Percentiles rank a stretch among this genome's conserved stretches.
Evolutionary conservation across 2,888 invertebrate genomes (phyloP).

Genomic region (Diarsia mendica): DNA sequence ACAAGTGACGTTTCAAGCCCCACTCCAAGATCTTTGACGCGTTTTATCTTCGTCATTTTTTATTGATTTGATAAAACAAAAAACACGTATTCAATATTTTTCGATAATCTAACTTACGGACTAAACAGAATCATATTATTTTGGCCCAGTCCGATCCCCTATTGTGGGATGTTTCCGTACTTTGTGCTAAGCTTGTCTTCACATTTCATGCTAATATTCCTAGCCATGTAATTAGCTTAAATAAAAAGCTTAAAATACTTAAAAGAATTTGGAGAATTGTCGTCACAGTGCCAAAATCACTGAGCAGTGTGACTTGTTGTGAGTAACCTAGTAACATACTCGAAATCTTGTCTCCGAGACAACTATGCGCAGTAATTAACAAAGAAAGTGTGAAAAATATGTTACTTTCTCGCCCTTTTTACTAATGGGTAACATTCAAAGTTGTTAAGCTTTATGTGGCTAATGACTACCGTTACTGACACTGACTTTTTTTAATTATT

Average conservation of each 20-base stretch:
- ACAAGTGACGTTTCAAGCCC: too few relatives aligned
- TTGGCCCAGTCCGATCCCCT: too few relatives aligned
- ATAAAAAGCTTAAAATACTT: not conserved
- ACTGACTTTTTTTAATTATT: not conserved
- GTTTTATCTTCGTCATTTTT: too few relatives aligned
- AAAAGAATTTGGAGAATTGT: not conserved
- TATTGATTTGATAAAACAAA: too few relatives aligned
- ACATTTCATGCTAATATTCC: too few relatives aligned
- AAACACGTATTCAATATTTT: too few relatives aligned
- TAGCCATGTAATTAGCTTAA: not conserved
- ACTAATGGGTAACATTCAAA: constrained; percentile 9
- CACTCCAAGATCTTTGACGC: too few relatives aligned
- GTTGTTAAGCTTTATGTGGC: not conserved
- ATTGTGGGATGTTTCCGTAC: not conserved
- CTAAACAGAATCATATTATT: too few relatives aligned
- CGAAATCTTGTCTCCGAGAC: not conserved
- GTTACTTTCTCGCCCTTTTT: constrained; percentile 18
- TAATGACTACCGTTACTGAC: not conserved
- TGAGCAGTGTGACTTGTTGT: not conserved
- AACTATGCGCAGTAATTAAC: not conserved
- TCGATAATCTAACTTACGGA: too few relatives aligned
- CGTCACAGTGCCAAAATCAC: not conserved
- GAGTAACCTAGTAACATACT: not conserved
- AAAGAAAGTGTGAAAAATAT: constrained; percentile 16
- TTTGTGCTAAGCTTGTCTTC: not conserved